These are phyloP conservation scores for Epinotia demarniana DNA, from an alignment of 2,888 invertebrate genomes.

Conservation along the genomic window DNA sequence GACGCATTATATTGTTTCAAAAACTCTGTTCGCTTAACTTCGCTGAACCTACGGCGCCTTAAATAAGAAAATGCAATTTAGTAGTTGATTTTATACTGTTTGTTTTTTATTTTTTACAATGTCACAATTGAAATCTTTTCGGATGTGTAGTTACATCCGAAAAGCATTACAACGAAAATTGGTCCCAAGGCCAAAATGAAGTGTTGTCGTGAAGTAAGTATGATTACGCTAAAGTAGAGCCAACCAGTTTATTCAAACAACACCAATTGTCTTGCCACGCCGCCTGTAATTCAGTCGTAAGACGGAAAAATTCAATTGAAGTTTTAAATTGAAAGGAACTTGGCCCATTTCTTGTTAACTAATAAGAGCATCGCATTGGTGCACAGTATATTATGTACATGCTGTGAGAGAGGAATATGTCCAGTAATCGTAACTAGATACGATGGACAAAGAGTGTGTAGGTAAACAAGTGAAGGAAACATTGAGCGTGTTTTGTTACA, in stretches of 20 bases:
- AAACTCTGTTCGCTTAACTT: no score
- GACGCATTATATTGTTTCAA: no score
- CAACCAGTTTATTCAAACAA: background rate
- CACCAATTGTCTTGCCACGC: background rate
- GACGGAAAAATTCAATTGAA: constrained; percentile 9
- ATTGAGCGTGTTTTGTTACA: constrained; percentile 33
- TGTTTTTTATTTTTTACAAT: no score
- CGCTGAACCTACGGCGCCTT: no score
- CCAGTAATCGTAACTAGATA: constrained; percentile 57
- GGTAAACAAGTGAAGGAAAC: constrained; percentile 56
- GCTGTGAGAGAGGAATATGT: constrained; percentile 17
- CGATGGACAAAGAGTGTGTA: constrained; percentile 62
- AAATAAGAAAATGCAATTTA: background rate
- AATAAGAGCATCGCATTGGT: constrained; percentile 26
- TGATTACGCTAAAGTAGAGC: constrained; percentile 17
- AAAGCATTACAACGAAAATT: background rate
- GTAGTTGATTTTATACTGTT: no score
- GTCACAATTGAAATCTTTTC: background rate
- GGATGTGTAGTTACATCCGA: background rate
- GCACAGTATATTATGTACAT: constrained; percentile 4
- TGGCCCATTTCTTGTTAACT: constrained; percentile 7
- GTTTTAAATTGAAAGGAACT: constrained; percentile 28
- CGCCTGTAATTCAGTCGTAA: background rate
- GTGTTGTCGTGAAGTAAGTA: constrained; percentile 2
- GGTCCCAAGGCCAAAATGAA: background rate